These are phyloP conservation scores for Nezara viridula DNA, from an alignment of 2,888 invertebrate species.

Conservation along the genomic window DNA sequence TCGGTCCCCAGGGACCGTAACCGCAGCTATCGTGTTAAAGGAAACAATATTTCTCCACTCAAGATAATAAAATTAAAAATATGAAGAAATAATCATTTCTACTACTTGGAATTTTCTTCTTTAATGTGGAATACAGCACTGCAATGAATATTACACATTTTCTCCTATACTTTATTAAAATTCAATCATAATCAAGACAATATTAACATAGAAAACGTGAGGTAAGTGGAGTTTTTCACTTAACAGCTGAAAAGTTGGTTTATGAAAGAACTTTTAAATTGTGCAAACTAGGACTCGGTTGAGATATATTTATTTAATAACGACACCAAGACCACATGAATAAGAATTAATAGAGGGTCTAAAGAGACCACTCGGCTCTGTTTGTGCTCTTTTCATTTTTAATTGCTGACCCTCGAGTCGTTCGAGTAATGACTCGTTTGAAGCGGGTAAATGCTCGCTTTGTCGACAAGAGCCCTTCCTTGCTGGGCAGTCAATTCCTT, in stretches of 20 bases:
- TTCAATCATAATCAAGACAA: neutral
- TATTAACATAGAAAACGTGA: neutral
- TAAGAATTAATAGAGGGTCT: constrained; percentile 49
- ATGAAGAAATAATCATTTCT: no score
- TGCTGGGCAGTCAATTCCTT: no score
- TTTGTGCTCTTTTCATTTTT: constrained; percentile 55
- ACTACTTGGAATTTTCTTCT: no score
- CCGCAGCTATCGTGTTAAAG: no score
- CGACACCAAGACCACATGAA: neutral
- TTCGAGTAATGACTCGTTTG: constrained; percentile 53
- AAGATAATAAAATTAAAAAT: no score
- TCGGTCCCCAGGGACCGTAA: no score
- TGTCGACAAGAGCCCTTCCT: neutral
- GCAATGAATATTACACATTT: no score
- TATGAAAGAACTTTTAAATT: neutral
- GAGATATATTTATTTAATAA: constrained; percentile 48
- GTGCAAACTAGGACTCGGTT: neutral
- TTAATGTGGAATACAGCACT: no score
- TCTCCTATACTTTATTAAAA: neutral
- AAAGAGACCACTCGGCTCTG: neutral
- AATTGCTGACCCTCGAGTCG: constrained; percentile 50
- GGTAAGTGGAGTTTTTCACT: neutral
- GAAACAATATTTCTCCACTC: no score
- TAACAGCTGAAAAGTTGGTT: neutral
- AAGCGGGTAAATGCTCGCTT: constrained; percentile 15